Evolutionary conservation across 92 coral and sea anemone genomes (phyloP), one percentile per base, ranked within the genome.

Genomic region (Bergia puertoricense): DNA sequence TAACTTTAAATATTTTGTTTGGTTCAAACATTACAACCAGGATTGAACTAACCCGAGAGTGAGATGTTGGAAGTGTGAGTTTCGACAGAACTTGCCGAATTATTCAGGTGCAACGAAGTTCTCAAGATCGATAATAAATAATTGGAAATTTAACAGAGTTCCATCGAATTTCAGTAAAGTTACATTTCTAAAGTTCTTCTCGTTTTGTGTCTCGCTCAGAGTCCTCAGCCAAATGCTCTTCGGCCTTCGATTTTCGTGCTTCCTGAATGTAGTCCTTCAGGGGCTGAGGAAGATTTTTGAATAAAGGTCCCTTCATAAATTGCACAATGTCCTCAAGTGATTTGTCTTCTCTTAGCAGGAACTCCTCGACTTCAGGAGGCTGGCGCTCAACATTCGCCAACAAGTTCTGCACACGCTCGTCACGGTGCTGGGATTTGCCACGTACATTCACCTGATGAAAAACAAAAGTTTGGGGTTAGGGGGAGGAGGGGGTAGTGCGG

Each of bases 341-440:
- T 74, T 95, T 95, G 69, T 94, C 93, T 22, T 90, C 91, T 39
- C 98, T 89, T 41, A 95, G 57, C 20, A 95, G 92, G 76, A 95
- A 94, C 65, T 95, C 98, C 80, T 94, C 98, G 8, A 95, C 91
- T 43, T 90, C 90, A 3, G 98, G 89, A 0, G 97, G 91, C 88
- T 91, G 98, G 38, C 51, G 8, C 13, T 74, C 86, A 41, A 92
- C 77, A 4, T 80, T 71, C 38, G 88, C 69, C 51, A 96, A 79
- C 74, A 96, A 78, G 46, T 81, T 88, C 45, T 42, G 20, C 9
- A 96, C 81, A 45, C 82, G 51, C 0, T 71, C 68, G 86, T 96
- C 94, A 74, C 20, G 68, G 39, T 59, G 79, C 59, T 88, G 89
- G 8, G 95, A 92, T 81, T 91, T 86, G n/a, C 98, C 98, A 41